phyloP scores from a whole-genome alignment of 1,140 invertebrate species.

The Arion vulgaris region DNA sequence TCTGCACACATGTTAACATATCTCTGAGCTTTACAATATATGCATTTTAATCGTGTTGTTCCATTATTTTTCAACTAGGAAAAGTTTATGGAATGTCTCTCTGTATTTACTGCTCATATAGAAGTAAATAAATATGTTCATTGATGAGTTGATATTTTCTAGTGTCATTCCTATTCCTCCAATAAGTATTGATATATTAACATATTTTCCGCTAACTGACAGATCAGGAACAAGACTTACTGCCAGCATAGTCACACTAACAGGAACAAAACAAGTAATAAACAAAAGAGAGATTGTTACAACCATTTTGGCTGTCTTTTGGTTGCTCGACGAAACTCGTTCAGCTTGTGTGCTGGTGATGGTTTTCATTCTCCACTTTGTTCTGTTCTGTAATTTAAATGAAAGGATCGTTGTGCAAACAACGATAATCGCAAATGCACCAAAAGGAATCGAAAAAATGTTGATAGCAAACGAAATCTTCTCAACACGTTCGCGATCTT shows the following conservation, averaged over 20 bases:
- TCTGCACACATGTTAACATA: too few relatives aligned
- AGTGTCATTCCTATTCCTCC: not conserved
- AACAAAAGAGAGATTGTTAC: not conserved
- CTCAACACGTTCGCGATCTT: not conserved
- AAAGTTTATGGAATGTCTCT: not conserved
- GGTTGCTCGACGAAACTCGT: not conserved
- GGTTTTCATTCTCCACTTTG: not conserved
- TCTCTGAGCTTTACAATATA: too few relatives aligned
- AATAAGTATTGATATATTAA: not conserved
- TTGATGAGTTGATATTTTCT: not conserved
- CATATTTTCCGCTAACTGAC: not conserved
- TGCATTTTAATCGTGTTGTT: too few relatives aligned
- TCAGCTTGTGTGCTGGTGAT: not conserved
- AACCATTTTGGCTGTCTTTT: constrained; percentile 10
- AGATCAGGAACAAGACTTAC: not conserved
- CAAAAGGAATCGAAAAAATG: not conserved
- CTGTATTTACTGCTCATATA: constrained; percentile 13
- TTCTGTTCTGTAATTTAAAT: not conserved
- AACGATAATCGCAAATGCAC: not conserved
- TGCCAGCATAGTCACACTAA: not conserved
- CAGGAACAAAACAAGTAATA: not conserved
- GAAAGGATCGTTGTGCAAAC: not conserved
- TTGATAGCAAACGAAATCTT: not conserved
- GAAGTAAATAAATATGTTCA: constrained; percentile 17
- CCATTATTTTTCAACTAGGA: not conserved